These are phyloP conservation scores for Quiscalus mexicanus DNA, from an alignment of 2,113 vertebrate species.

Conservation along the genomic window DNA sequence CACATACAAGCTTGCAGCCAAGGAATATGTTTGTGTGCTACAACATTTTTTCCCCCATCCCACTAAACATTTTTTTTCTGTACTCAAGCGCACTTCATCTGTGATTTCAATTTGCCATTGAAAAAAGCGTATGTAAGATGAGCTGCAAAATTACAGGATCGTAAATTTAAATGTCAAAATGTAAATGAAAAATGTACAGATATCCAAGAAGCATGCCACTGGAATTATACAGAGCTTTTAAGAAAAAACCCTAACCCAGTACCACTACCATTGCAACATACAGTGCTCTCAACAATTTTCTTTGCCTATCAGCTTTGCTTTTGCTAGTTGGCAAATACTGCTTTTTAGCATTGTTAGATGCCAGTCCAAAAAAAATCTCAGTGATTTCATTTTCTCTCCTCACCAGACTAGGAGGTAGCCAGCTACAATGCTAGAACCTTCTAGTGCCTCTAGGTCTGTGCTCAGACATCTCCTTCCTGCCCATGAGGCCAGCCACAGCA, in stretches of 20 bases:
- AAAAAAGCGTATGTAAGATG: slow-evolving; percentile 53
- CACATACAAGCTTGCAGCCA: slow-evolving; percentile 44
- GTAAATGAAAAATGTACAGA: slow-evolving; percentile 59
- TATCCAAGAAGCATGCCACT: slow-evolving; percentile 24
- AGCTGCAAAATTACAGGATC: slow-evolving; percentile 71
- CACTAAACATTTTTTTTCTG: slow-evolving; percentile 51
- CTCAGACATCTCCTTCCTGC: neutral
- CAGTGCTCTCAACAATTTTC: slow-evolving; percentile 7
- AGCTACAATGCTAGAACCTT: slow-evolving; percentile 8
- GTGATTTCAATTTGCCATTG: slow-evolving; percentile 62
- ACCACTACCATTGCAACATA: slow-evolving; percentile 19
- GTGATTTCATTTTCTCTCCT: neutral
- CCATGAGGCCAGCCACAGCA: neutral
- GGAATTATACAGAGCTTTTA: neutral
- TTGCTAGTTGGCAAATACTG: slow-evolving; percentile 52
- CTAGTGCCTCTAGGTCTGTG: neutral
- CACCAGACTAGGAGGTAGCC: neutral
- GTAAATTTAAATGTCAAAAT: slow-evolving; percentile 65
- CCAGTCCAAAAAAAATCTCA: slow-evolving; percentile 24
- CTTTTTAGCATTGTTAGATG: slow-evolving; percentile 26
- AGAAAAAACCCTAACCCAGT: neutral
- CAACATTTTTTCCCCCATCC: neutral
- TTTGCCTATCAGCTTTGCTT: slow-evolving; percentile 40
- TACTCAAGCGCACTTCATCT: slow-evolving; percentile 42
- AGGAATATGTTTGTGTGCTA: slow-evolving; percentile 45